These are phyloP conservation scores for Drosophila triauraria DNA, from an alignment of 1,140 invertebrate genomes.

Conservation along the genomic window DNA sequence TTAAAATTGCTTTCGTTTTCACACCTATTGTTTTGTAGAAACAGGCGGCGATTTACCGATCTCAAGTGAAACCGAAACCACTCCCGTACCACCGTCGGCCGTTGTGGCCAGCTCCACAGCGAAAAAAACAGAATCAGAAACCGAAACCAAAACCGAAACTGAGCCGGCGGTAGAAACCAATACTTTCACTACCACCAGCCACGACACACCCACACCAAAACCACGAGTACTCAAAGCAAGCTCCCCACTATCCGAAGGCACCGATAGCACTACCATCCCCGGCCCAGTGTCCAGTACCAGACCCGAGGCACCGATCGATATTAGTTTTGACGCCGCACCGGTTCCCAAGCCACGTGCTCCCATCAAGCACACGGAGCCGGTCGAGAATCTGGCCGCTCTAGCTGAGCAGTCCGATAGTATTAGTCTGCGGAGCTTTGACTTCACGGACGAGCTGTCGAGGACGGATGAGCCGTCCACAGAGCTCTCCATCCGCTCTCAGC, in stretches of 20 bases:
- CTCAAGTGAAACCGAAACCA: conserved; percentile 81
- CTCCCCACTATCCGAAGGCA: conserved; percentile 70
- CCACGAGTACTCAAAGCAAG: conserved; percentile 76
- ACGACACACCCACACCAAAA: conserved; percentile 81
- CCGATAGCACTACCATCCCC: conserved; percentile 65
- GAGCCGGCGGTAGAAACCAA: conserved; percentile 57
- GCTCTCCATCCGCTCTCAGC: conserved; percentile 71
- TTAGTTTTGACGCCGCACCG: conserved; percentile 57
- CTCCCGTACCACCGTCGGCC: conserved; percentile 76
- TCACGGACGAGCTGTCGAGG: conserved; percentile 78
- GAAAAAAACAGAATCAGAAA: conserved; percentile 42
- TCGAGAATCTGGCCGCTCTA: conserved; percentile 73
- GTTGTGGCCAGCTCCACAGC: conserved; percentile 42
- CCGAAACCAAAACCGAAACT: conserved; percentile 44
- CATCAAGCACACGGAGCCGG: conserved; percentile 74
- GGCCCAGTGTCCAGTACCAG: conserved; percentile 47
- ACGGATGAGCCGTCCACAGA: conserved; percentile 81
- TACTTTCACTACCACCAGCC: conserved; percentile 54
- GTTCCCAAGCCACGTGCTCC: conserved; percentile 80
- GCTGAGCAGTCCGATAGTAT: conserved; percentile 78
- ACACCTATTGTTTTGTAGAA: conserved; percentile 85
- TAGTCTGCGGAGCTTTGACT: conserved; percentile 78
- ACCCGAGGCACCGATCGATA: conserved; percentile 59
- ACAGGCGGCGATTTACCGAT: conserved; percentile 81
- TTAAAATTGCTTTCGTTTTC: conserved; percentile 83